Evolutionary conservation across 35 echinoderm and acorn worm genomes (phyloP), one percentile per base, ranked within the genome.

Genomic region (Apostichopus californicus): DNA sequence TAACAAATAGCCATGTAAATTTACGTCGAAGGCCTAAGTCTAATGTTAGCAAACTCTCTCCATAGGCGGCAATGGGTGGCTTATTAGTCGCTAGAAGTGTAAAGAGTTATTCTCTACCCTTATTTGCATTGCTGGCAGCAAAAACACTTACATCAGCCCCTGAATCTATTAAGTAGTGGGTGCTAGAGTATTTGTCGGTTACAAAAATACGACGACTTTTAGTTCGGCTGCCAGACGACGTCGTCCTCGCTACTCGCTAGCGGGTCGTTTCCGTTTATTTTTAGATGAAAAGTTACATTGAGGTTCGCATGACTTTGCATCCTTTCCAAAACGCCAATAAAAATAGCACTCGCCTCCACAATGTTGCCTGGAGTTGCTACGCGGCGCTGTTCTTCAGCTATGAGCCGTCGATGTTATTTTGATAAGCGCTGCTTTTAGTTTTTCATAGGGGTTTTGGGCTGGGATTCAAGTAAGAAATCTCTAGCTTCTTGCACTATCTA

Each of bases 1-100:
- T 56, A 2, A 93, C 64, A 73, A 93, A 93, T n/a, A 93, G 25
- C 80, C 80, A 93, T 8, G 80, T 65, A 93, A 93, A 86, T 23
- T 26, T 87, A 2, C 92, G 58, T 68, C 92, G 25, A 20, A 93
- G 72, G 4, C 77, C 82, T n/a, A 87, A 77, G 64, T 93, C 82
- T 57, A 93, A 54, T 10, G 92, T 93, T 20, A 93, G 28, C 3
- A 61, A 93, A 11, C 81, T 57, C 54, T 93, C 79, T 8, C 92
- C 92, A 86, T 86, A 93, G 53, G 92, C 55, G 53, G 63, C 12
- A 71, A 93, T 87, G 8, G 80, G 59, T 4, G 92, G 73, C 15
- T 85, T 93, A 54, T 93, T 93, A 10, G 86, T 26, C 11, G 92
- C 92, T n/a, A 86, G 80, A 1, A 93, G 73, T 4, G 4, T 11